phyloP scores from a whole-genome alignment of 2,113 vertebrate genomes.

The Emydura subglobosa region DNA sequence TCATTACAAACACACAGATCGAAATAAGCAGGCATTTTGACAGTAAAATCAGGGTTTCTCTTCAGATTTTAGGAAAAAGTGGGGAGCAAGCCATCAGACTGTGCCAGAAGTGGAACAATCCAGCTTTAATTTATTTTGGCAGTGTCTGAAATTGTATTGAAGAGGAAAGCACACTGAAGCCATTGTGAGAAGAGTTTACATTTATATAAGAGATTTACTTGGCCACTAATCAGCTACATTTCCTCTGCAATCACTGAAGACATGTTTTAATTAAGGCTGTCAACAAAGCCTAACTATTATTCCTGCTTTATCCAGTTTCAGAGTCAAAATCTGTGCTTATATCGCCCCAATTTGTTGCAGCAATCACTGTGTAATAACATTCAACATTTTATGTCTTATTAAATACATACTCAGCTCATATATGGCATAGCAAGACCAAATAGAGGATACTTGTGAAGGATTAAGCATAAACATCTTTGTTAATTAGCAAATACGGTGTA shows the following conservation, averaged over 20 bases:
- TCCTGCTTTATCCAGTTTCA: neutral
- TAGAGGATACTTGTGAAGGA: neutral
- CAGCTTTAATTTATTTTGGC: constrained; percentile 25
- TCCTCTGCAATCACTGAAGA: constrained; percentile 27
- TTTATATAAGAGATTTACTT: neutral
- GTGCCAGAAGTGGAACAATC: constrained; percentile 26
- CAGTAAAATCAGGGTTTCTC: constrained; percentile 4
- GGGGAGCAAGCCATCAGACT: constrained; percentile 30
- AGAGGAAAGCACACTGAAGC: neutral
- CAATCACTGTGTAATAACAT: neutral
- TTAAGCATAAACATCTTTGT: neutral
- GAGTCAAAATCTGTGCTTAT: neutral
- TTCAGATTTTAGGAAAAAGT: constrained; percentile 32
- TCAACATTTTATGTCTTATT: neutral
- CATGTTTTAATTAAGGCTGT: neutral
- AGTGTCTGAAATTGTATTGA: constrained; percentile 25
- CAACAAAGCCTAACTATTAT: neutral
- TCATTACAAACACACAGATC: neutral
- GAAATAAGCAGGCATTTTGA: neutral
- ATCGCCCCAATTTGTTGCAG: neutral
- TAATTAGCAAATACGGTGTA: constrained; percentile 19
- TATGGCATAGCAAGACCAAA: neutral
- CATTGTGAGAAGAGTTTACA: constrained; percentile 30
- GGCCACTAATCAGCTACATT: constrained; percentile 5
- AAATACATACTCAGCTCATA: neutral